phyloP scores from a whole-genome alignment of 2,888 invertebrate species.

The Brachyptera risi region DNA sequence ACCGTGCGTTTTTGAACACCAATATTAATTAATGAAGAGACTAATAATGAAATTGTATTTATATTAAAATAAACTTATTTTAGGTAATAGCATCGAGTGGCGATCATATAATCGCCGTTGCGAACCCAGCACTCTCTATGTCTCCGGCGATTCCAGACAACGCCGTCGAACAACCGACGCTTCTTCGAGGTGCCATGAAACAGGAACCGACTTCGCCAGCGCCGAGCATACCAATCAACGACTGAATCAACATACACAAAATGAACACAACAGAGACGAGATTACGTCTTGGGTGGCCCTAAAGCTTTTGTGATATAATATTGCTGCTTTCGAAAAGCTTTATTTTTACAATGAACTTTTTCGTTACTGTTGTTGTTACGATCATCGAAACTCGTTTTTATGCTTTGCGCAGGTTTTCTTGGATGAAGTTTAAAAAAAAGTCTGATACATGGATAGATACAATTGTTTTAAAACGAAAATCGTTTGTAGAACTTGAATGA shows the following conservation, averaged over 20 bases:
- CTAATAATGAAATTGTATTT: no score
- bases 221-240: not conserved
- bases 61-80: not conserved
- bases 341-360: slow-evolving; percentile 9
- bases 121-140: slow-evolving; percentile 76
- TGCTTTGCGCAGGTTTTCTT: not conserved
- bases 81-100: slow-evolving; percentile 81
- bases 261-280: not conserved
- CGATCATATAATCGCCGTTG: slow-evolving; percentile 83
- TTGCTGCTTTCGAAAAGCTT: not conserved
- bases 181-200: slow-evolving; percentile 2
- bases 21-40: no score
- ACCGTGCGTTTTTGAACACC: no score
- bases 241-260: not conserved
- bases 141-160: slow-evolving; percentile 43
- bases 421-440: not conserved
- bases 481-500: no score
- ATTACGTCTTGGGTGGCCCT: no score
- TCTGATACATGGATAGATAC: no score
- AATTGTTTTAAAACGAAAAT: no score
- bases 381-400: not conserved
- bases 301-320: slow-evolving; percentile 1
- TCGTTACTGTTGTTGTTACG: not conserved
- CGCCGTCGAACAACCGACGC: not conserved
- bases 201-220: slow-evolving; percentile 11